A percentile compares a stretch with the other conserved stretches of the same genome.
These are phyloP conservation scores for Poecilus cupreus DNA, from an alignment of 2,888 invertebrate genomes.

Conservation along the genomic window DNA sequence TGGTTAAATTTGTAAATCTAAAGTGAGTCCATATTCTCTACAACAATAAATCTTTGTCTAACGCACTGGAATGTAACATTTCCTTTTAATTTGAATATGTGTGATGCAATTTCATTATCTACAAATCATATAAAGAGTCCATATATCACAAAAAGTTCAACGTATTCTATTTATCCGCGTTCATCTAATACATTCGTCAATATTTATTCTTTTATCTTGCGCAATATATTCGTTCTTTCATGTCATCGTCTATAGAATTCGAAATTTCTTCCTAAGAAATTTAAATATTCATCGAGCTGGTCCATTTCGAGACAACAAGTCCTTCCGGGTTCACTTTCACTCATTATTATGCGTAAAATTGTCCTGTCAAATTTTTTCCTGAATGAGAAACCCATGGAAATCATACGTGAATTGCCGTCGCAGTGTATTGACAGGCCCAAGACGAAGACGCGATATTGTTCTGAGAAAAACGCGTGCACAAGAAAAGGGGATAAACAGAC, in stretches of 20 bases:
- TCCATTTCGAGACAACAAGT: slow-evolving; percentile 8
- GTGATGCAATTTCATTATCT: not conserved
- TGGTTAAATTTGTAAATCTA: too few species aligned
- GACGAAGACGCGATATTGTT: not conserved
- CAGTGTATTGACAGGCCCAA: not conserved
- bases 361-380: not conserved
- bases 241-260: slow-evolving; percentile 41
- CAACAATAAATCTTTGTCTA: too few species aligned
- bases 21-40: too few species aligned
- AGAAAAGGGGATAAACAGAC: not conserved
- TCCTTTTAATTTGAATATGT: not conserved
- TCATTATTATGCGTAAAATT: slow-evolving; percentile 33
- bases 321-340: slow-evolving; percentile 16
- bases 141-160: not conserved
- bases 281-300: slow-evolving; percentile 31
- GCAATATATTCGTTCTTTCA: slow-evolving; percentile 20
- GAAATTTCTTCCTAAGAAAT: slow-evolving; percentile 25
- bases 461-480: not conserved
- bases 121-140: not conserved
- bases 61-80: too few species aligned
- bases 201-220: slow-evolving; percentile 21
- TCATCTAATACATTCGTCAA: slow-evolving; percentile 22
- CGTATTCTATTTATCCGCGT: not conserved
- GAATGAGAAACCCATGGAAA: slow-evolving; percentile 12
- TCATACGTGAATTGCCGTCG: not conserved